Conservation (phyloP, 2,113 vertebrate genomes). For the Channa maculata region DNA sequence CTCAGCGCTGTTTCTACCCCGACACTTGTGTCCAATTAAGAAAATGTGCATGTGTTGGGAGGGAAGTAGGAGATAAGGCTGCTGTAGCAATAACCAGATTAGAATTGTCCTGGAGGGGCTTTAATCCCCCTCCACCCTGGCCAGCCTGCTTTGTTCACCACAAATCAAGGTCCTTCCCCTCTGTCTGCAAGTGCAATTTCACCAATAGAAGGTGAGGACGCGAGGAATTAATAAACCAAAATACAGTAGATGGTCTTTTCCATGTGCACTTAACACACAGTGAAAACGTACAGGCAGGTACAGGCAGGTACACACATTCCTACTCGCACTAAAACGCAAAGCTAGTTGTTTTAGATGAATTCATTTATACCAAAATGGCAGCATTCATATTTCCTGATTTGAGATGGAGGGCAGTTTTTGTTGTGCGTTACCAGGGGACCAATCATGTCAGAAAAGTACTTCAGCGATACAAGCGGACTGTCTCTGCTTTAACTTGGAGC, state of each 20-base stretch:
- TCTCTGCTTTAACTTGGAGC: not conserved
- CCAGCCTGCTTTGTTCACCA: constrained; percentile 45
- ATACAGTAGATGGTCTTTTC: not conserved
- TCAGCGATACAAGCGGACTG: too few relatives aligned
- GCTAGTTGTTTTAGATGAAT: not conserved
- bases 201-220: constrained; percentile 33
- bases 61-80: constrained; percentile 60
- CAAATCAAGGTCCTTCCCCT: constrained; percentile 57
- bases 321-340: not conserved
- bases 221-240: constrained; percentile 50
- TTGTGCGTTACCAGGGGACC: not conserved
- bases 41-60: constrained; percentile 33
- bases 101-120: constrained; percentile 67
- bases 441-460: not conserved
- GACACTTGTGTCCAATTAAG: constrained; percentile 59
- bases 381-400: constrained; percentile 2
- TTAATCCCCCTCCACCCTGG: constrained; percentile 48
- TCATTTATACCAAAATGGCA: not conserved
- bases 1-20: constrained; percentile 21
- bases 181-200: constrained; percentile 31
- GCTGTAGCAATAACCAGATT: constrained; percentile 56
- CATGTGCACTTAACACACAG: constrained; percentile 4
- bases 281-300: too few relatives aligned
- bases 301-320: not conserved
- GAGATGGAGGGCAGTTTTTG: not conserved